A percentile compares a stretch with the other conserved stretches of the same genome.
phyloP scores from a whole-genome alignment of 1,140 invertebrate species.

The Oscheius sp. region DNA sequence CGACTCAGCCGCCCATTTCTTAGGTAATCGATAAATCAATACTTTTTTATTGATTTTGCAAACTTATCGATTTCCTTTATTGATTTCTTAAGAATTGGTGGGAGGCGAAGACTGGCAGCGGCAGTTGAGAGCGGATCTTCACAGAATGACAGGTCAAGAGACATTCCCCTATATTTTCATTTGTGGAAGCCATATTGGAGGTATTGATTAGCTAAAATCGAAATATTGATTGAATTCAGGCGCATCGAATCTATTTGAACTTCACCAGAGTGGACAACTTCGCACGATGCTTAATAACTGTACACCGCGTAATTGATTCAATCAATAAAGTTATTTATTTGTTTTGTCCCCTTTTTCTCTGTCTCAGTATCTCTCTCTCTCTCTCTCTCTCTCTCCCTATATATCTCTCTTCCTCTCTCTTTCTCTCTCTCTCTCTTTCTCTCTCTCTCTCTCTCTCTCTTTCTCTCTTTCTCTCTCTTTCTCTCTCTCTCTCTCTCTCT shows the following conservation, averaged over 20 bases:
- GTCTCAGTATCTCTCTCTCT: too few species aligned
- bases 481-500: too few species aligned
- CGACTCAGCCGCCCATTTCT: conserved; percentile 32
- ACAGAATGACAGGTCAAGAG: conserved; percentile 56
- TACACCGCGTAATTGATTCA: not conserved
- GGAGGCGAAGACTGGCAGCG: conserved; percentile 61
- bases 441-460: too few species aligned
- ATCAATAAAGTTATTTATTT: not conserved
- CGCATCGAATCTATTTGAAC: conserved; percentile 57
- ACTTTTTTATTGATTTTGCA: not conserved
- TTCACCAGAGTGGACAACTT: conserved; percentile 57
- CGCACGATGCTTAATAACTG: conserved; percentile 52
- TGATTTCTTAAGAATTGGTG: conserved; percentile 30
- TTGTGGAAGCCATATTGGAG: conserved; percentile 58
- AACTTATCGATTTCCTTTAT: too few species aligned
- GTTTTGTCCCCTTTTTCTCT: not conserved
- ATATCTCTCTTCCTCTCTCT: too few species aligned
- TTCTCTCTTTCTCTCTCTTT: too few species aligned
- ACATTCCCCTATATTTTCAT: conserved; percentile 61
- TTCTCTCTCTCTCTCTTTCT: not conserved
- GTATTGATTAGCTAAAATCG: conserved; percentile 3
- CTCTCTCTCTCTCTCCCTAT: too few species aligned
- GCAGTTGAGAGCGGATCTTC: conserved; percentile 59
- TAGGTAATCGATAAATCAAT: conserved; percentile 8
- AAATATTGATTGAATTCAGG: conserved; percentile 26